Base-by-base conservation (phyloP, 2,888 invertebrate genomes). In the Plebejus argus region DNA sequence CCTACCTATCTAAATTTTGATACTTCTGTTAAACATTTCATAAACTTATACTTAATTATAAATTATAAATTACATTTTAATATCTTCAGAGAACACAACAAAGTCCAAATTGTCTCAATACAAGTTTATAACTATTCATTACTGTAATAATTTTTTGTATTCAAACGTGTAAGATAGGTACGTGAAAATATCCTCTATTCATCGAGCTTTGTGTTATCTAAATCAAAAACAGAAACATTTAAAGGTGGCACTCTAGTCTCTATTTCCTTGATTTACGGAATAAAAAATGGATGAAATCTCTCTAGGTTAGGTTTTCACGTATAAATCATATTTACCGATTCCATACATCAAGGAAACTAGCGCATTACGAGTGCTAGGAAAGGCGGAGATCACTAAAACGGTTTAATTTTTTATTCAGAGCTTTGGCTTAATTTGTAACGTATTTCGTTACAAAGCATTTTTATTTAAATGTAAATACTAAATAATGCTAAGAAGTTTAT, bases 291-390 rank as follows among this genome's bases (percentile, higher is more conserved):
- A 35, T 3, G 15, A 23, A 33, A 28, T 33, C 23, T 28, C 33
- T 70, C 33, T 53, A 7, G 18, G 33, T 20, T 70, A 76, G 33
- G 20, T 49, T 28, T 71, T 77, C 45, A 28, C 15, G n/a, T 66
- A 66, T 66, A 66, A 66, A 66, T 66, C 66, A 66, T 28, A 66
- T 66, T 66, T 33, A 33, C 66, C 66, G 66, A 28, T 66, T 66
- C 66, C 66, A 66, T 66, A 33, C 15, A 66, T 66, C 66, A 66
- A 33, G 66, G 28, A 6, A 33, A 66, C 66, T 66, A 66, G 66
- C 66, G 66, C 66, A 66, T 66, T 66, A 66, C 66, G 66, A 15
- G 28, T 18, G 66, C 66, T 66, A 18, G 66, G 28, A 66, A 66
- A 66, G 66, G 66, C 66, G 66, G 66, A 66, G 66, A 66, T 66